A percentile compares a stretch with the other conserved stretches of the same genome.
These are phyloP conservation scores for Stenurella melanura DNA, from an alignment of 2,888 invertebrate species.

Conservation along the genomic window DNA sequence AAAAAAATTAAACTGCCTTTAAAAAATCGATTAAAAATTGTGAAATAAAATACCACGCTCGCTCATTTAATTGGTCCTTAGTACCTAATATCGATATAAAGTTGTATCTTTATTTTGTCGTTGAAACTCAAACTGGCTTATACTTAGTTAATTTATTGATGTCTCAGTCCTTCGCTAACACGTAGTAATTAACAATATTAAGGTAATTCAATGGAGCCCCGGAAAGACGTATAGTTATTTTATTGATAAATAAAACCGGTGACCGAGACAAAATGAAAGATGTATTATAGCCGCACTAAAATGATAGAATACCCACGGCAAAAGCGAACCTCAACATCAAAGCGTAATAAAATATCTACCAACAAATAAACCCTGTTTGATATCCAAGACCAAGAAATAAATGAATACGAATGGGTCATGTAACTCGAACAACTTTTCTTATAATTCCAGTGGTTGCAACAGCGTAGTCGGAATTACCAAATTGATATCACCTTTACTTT, in stretches of 20 bases:
- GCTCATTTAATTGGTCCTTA: too few species aligned
- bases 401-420: slow-evolving; percentile 62
- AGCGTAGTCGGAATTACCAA: slow-evolving; percentile 61
- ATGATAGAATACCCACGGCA: slow-evolving; percentile 27
- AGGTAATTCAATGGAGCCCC: slow-evolving; percentile 15
- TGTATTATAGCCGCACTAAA: slow-evolving; percentile 41
- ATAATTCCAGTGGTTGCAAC: slow-evolving; percentile 49
- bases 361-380: slow-evolving; percentile 58
- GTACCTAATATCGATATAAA: too few species aligned
- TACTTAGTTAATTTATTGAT: too few species aligned
- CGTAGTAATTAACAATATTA: not conserved
- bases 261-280: slow-evolving; percentile 45
- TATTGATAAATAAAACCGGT: slow-evolving; percentile 47
- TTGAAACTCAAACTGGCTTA: too few species aligned
- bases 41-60: too few species aligned
- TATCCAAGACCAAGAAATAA: slow-evolving; percentile 55
- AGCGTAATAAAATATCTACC: slow-evolving; percentile 58
- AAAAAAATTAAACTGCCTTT: too few species aligned
- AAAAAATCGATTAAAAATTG: too few species aligned
- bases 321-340: slow-evolving; percentile 34
- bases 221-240: slow-evolving; percentile 28
- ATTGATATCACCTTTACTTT: slow-evolving; percentile 66
- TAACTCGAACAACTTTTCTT: slow-evolving; percentile 56
- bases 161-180: too few species aligned
- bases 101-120: too few species aligned